phyloP scores from a whole-genome alignment of 2,797 vertebrate species.

The Prunella strophiata region DNA sequence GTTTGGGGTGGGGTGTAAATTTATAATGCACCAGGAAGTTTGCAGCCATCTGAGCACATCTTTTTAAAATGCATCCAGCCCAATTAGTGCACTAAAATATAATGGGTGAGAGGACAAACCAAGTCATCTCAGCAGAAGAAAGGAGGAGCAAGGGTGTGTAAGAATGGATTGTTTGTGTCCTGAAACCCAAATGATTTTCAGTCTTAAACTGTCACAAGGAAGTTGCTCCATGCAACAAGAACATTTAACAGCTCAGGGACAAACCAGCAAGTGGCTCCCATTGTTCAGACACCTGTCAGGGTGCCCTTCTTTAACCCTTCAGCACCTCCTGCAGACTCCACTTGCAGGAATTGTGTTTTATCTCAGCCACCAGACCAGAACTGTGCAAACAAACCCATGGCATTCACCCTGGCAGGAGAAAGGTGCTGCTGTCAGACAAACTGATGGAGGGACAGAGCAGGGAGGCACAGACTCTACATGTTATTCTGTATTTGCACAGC shows the following conservation, averaged over 20 bases:
- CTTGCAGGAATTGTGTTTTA: not conserved
- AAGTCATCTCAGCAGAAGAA: not conserved
- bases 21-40: not conserved
- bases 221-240: not conserved
- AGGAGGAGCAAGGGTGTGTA: not conserved
- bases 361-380: not conserved
- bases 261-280: not conserved
- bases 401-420: not conserved
- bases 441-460: not conserved
- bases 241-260: not conserved
- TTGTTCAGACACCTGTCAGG: not conserved
- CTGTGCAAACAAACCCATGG: not conserved
- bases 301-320: not conserved
- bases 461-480: not conserved
- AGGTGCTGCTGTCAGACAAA: not conserved
- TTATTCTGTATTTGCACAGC: not conserved
- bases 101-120: not conserved
- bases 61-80: not conserved
- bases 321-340: not conserved
- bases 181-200: not conserved
- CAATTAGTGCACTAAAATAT: not conserved
- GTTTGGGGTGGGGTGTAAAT: not conserved
- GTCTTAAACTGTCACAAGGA: not conserved
- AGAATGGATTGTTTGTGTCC: not conserved
- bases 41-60: not conserved